Base-by-base conservation (phyloP, 2,888 invertebrate genomes). In the Anorthoa munda region DNA sequence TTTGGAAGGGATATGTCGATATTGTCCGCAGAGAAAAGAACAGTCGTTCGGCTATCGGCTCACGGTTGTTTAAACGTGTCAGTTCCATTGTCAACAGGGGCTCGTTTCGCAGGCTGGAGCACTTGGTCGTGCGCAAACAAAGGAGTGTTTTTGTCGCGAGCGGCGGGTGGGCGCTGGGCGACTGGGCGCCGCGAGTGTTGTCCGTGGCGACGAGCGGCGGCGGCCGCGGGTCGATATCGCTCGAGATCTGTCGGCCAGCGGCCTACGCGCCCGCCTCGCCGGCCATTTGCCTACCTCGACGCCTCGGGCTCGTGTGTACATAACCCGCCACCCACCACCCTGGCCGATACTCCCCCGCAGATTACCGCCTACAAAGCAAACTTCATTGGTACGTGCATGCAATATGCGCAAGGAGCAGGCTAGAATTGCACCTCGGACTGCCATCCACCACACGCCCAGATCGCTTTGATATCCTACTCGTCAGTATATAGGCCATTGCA, bases 331-430 rank as follows among this genome's bases (percentile, higher is more conserved):
- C 95, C 94, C 93, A 91, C 93, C 94, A 89, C 95, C 94, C 94
- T 51, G 67, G 69, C 82, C 93, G 92, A 94, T 94, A 94, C 94
- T 93, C 95, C 95, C 95, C 94, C 94, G 91, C 93, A 95, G 96
- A 96, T 96, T 96, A 95, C 96, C 95, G 95, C 95, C 96, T 95
- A 96, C 96, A 95, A 95, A 96, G 96, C 96, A 95, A 96, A 95
- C 95, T 96, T 95, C 96, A 95, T 95, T 95, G 96, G 95, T 95
- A 96, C 95, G 96, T 96, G 96, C 94, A 96, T 96, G 95, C 96
- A 95, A 96, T 96, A 95, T 96, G 95, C 96, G 95, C 95, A 96
- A 96, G 96, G 95, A 95, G 95, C 87, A 87, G 84, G 82, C 91
- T 94, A 94, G 93, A 95, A 95, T 94, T 94, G 94, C 93, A 93